These are phyloP conservation scores for Temnothorax ravouxi DNA, from an alignment of 2,888 invertebrate species.

Conservation along the genomic window DNA sequence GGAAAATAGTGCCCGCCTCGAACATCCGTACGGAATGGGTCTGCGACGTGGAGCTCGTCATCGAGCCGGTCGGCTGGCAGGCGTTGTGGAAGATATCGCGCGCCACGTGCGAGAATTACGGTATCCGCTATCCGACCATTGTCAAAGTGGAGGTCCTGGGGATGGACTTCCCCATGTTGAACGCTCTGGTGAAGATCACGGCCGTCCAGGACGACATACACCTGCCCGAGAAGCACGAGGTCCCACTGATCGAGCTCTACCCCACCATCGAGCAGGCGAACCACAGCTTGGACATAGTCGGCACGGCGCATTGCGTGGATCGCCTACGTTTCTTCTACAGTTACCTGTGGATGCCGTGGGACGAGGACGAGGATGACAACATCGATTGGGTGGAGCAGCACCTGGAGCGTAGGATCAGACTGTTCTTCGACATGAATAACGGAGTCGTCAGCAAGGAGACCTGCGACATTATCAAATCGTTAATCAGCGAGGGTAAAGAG, in stretches of 20 bases:
- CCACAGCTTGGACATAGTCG: conserved; percentile 87
- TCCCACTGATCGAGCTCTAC: conserved; percentile 89
- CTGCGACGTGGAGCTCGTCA: conserved; percentile 88
- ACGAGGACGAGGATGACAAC: conserved; percentile 89
- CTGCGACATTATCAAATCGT: conserved; percentile 87
- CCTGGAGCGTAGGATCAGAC: conserved; percentile 87
- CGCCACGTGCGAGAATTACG: conserved; percentile 89
- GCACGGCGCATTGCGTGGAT: conserved; percentile 90
- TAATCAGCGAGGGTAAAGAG: conserved; percentile 88
- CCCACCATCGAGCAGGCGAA: conserved; percentile 89
- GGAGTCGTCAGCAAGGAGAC: conserved; percentile 87
- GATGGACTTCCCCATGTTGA: conserved; percentile 88
- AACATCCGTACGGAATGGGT: conserved; percentile 88
- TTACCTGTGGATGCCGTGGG: conserved; percentile 91
- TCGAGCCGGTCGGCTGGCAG: conserved; percentile 91
- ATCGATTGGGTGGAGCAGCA: conserved; percentile 88
- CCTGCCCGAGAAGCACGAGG: conserved; percentile 89
- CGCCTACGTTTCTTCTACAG: conserved; percentile 90
- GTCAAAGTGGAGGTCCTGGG: conserved; percentile 89
- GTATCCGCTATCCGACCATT: conserved; percentile 90
- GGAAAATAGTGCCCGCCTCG: conserved; percentile 86
- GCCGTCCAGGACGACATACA: conserved; percentile 90
- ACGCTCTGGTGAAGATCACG: conserved; percentile 88
- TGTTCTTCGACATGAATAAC: conserved; percentile 88
- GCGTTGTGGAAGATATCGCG: conserved; percentile 91